Base-by-base conservation (phyloP, 2,888 invertebrate species). In the Campoplex nolae region DNA sequence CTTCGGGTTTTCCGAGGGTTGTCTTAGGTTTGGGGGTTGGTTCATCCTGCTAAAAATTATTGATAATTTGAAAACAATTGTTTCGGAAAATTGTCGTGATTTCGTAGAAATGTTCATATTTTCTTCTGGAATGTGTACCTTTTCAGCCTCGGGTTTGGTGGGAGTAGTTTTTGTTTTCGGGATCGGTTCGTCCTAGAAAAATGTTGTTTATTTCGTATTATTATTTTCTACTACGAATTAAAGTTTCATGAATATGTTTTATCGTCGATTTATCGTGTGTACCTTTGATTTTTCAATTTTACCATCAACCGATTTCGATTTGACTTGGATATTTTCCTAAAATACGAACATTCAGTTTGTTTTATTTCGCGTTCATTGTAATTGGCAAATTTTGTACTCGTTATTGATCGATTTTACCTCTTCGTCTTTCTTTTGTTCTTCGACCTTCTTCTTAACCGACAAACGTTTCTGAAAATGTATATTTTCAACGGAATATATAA, bases 241-340 rank as follows among this genome's bases (percentile, higher is more conserved):
- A 28, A 70, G 45, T 18, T 38, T 35, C 32, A 13, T 73, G 51
- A 67, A 23, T 23, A 35, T 75, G 62, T 62, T 81, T 35, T 48
- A 62, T n/a, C 18, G 18, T 67, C 23, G 38, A 16, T n/a, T 3
- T 48, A 38, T 76, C 3, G 58, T 23, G 85, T 90, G 85, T 92
- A 92, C 92, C 92, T 92, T 91, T 16, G 86, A 28, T 83, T 90
- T 90, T 48, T 88, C 90, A 65, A 89, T 79, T 83, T 89, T 89
- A 32, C n/a, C 79, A 56, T 85, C 87, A 62, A 85, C 79, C 16
- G 85, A 35, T 80, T 87, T 87, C 13, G 85, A 56, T 71, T 85
- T 84, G 23, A 83, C 67, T 86, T 90, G 89, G 56, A 87, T 73
- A 85, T 89, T 88, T 56, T 87, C 84, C 87, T 91, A 86, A 83